These are phyloP conservation scores for Mellilla xanthometata DNA, from an alignment of 2,888 invertebrate genomes.

Conservation along the genomic window DNA sequence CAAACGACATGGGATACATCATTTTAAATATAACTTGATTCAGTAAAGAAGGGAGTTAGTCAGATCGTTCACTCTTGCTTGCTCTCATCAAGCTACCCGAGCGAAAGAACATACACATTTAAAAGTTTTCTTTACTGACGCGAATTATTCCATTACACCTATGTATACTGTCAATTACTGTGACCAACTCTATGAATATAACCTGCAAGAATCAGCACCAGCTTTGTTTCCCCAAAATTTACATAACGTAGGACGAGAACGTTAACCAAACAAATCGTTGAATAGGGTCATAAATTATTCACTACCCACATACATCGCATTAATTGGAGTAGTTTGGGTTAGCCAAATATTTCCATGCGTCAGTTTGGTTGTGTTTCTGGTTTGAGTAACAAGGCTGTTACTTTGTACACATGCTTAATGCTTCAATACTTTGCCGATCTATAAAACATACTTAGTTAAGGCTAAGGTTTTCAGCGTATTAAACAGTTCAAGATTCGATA, in stretches of 20 bases:
- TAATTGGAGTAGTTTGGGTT: not conserved
- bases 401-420: not conserved
- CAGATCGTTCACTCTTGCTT: no score
- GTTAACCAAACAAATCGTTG: constrained; percentile 8
- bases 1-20: not conserved
- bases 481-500: no score
- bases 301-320: constrained; percentile 10
- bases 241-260: constrained; percentile 5
- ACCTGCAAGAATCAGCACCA: not conserved
- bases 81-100: no score
- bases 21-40: no score
- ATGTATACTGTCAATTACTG: no score
- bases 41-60: no score
- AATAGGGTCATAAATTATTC: constrained; percentile 13
- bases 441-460: no score
- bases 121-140: no score
- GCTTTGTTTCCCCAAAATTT: constrained; percentile 12
- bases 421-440: no score
- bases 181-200: not conserved
- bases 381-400: not conserved
- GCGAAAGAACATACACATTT: not conserved
- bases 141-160: no score
- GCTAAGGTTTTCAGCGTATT: no score
- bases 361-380: no score
- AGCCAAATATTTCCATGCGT: not conserved